Base-by-base conservation (phyloP, 2,113 vertebrate species). In the Rhizomys pruinosus region DNA sequence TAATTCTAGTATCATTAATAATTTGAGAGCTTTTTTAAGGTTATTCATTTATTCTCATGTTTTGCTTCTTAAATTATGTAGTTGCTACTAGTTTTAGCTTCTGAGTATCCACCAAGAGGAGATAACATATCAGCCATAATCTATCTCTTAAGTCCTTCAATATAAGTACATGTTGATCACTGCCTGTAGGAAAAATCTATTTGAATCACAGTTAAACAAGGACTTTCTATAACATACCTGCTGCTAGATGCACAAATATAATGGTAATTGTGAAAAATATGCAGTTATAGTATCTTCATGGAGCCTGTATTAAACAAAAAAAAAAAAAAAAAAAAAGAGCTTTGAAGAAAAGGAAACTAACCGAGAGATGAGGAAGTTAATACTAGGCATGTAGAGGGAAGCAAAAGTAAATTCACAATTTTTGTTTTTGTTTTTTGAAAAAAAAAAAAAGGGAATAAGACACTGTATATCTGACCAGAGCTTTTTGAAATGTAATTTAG, bases 141-240 rank as follows among this genome's bases (percentile, higher is more conserved):
- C n/a, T 80, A 19, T 87, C 44, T 59, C 84, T 93, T 61, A 69
- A 20, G 10, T 64, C 74, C 66, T 61, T 72, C 85, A 64, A 8
- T 87, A 12, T 27, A 77, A 87, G 32, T 81, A 34, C 79, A 77
- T 86, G 66, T 88, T 80, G 69, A 80, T 63, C 22, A 39, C 57
- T 44, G 10, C 10, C 44, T 55, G 79, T 71, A 90, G 88, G 37
- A 79, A 63, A 22, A 79, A 32, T 79, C 3, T 79, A 9, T 86
- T 57, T 86, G 64, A 63, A 42, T 72, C 19, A 72, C 12, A 23
- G 37, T 32, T 52, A 79, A 74, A 34, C 4, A 84, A 90, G 10
- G 4, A 88, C 79, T 63, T 39, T 34, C 0, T n/a, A 37, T 37
- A 25, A 44, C 76, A 72, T 69, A 25, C 0, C 1, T 76, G 10